Conservation (phyloP, 2,113 vertebrate genomes). For the Euleptes europaea region DNA sequence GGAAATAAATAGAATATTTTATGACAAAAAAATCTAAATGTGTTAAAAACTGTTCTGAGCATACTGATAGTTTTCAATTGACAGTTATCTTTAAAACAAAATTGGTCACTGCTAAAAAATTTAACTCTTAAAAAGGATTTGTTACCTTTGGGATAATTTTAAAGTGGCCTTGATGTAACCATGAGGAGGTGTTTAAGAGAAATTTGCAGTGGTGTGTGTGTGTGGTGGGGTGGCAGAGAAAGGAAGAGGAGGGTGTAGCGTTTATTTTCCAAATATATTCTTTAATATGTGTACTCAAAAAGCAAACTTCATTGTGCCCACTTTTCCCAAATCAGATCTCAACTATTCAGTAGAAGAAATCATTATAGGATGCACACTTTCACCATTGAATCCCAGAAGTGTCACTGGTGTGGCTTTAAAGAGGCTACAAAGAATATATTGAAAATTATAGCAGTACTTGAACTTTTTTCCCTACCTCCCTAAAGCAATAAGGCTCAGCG, state of each 20-base stretch:
- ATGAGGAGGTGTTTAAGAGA: background rate
- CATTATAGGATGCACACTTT: conserved; percentile 20
- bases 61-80: conserved; percentile 65
- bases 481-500: background rate
- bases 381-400: background rate
- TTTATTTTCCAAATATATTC: conserved; percentile 24
- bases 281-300: conserved; percentile 32
- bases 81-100: conserved; percentile 67
- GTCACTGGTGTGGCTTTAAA: conserved; percentile 44
- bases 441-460: background rate
- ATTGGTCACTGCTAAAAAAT: conserved; percentile 59
- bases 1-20: conserved; percentile 84
- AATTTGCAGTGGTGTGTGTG: background rate
- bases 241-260: background rate
- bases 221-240: background rate
- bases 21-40: conserved; percentile 75
- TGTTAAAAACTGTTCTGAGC: conserved; percentile 74
- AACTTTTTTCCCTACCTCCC: rapidly evolving
- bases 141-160: background rate
- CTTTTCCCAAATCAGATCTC: conserved; percentile 44
- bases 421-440: conserved; percentile 22
- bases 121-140: conserved; percentile 2
- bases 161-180: background rate
- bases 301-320: conserved; percentile 11
- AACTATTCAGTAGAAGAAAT: conserved; percentile 22